These are phyloP conservation scores for Parnassius mnemosyne DNA, from an alignment of 2,888 invertebrate species.

Conservation along the genomic window DNA sequence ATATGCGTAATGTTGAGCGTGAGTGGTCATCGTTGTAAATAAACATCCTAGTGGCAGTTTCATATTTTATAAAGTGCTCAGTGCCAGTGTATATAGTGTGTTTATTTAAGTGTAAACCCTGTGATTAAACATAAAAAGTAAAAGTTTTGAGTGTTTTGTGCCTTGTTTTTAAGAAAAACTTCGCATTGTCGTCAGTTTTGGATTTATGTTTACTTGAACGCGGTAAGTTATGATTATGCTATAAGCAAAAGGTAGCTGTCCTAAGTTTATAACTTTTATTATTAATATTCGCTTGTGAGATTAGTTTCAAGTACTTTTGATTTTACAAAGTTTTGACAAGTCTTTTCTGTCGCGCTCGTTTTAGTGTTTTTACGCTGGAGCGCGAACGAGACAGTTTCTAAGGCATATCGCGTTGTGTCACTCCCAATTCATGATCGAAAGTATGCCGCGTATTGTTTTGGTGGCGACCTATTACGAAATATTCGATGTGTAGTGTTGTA, in stretches of 20 bases:
- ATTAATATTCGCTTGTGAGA: slow-evolving; percentile 41
- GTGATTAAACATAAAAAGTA: slow-evolving; percentile 43
- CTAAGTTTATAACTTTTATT: slow-evolving; percentile 18
- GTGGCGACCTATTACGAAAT: slow-evolving; percentile 69
- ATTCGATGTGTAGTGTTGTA: slow-evolving; percentile 42
- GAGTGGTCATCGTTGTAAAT: slow-evolving; percentile 59
- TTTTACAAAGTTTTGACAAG: slow-evolving; percentile 63
- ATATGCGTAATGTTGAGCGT: slow-evolving; percentile 52
- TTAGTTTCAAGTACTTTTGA: slow-evolving; percentile 52
- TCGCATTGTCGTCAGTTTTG: slow-evolving; percentile 63
- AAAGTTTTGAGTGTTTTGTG: slow-evolving; percentile 71
- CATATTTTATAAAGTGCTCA: slow-evolving; percentile 46
- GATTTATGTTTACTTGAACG: slow-evolving; percentile 75
- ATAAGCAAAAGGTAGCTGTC: neutral
- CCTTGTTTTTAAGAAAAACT: slow-evolving; percentile 68
- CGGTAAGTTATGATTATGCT: slow-evolving; percentile 66
- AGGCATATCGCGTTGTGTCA: slow-evolving; percentile 49
- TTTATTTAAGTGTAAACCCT: slow-evolving; percentile 51
- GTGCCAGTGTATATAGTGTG: slow-evolving; percentile 61
- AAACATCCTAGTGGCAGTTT: slow-evolving; percentile 57
- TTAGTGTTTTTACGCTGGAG: slow-evolving; percentile 39
- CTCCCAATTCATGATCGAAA: slow-evolving; percentile 60
- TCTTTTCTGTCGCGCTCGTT: slow-evolving; percentile 51
- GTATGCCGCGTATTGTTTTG: slow-evolving; percentile 73
- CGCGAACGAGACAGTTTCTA: slow-evolving; percentile 51